Base-by-base conservation (phyloP, 2,113 vertebrate species). In the Junco hyemalis region DNA sequence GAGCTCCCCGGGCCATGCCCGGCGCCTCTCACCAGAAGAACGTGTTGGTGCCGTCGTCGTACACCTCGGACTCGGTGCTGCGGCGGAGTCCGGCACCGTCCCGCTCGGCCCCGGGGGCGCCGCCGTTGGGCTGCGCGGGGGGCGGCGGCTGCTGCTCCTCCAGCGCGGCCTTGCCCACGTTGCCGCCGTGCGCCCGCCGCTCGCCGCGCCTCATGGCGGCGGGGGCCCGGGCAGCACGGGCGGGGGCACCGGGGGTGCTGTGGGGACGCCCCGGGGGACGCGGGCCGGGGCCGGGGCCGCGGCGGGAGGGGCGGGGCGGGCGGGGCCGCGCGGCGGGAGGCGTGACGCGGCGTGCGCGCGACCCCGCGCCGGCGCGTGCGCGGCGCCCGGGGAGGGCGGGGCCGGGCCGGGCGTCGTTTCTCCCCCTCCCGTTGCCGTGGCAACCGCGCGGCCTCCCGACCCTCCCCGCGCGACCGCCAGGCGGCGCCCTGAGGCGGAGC, bases 11-110 rank as follows among this genome's bases (percentile, higher is more conserved):
- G 31, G 20, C 44, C 82, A 11, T 11, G 29, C 71, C 36, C 53
- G 53, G 25, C 53, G 51, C 3, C 40, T 40, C 99, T 99, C 97
- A 99, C 99, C 99, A 99, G 98, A 99, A 99, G 96, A 99, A 99
- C 36, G 99, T 99, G 98, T 99, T 99, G 95, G 99, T 99, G 65
- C 99, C 99, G 86, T 99, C 99, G 97, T 99, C 99, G 61, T 98
- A 99, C 33, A 99, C 99, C 64, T 99, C 98, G 40, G 98, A 98
- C 96, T 99, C 99, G 5, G 98, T 98, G 97, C 98, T 98, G 59
- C 98, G 98, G 85, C 98, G 94, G 35, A 63, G 47, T 38, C 81
- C 91, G 69, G 56, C 51, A 9, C 81, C 9, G 24, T 81, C 77
- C 60, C 71, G 48, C 25, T 88, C 85, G 23, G 86, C 44, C 10